These are phyloP conservation scores for Octomys mimax DNA, from an alignment of 2,797 vertebrate genomes.

Conservation along the genomic window DNA sequence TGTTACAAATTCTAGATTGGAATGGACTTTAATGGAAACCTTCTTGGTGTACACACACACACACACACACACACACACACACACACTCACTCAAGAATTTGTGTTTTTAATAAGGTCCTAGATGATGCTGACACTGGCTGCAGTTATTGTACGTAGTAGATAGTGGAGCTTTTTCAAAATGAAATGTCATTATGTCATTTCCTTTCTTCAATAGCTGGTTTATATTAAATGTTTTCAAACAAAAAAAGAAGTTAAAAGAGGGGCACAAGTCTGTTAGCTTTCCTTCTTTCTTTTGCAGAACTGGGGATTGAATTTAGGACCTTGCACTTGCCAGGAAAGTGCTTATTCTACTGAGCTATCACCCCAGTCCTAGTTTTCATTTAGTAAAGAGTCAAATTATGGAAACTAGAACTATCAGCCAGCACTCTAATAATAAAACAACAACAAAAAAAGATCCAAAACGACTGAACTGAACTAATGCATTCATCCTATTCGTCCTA, in stretches of 20 bases:
- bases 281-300: too few relatives aligned
- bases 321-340: too few relatives aligned
- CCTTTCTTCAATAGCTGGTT: not conserved
- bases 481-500: not conserved
- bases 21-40: not conserved
- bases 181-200: not conserved
- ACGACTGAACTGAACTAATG: not conserved
- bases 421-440: constrained; percentile 41
- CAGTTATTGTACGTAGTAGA: not conserved
- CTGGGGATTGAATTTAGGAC: too few relatives aligned
- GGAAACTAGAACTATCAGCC: not conserved
- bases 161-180: not conserved
- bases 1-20: constrained; percentile 22
- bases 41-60: not conserved
- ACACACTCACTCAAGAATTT: not conserved
- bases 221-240: constrained; percentile 13
- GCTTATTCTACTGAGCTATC: too few relatives aligned
- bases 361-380: not conserved
- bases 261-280: not conserved
- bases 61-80: not conserved
- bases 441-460: not conserved
- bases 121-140: not conserved
- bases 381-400: constrained; percentile 31
- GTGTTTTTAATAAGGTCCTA: not conserved
- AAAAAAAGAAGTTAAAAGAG: constrained; percentile 6